Percentiles rank a stretch among this genome's conserved stretches.
Evolutionary conservation across 2,797 vertebrate species (phyloP).

Genomic region (Vultur gryphus): DNA sequence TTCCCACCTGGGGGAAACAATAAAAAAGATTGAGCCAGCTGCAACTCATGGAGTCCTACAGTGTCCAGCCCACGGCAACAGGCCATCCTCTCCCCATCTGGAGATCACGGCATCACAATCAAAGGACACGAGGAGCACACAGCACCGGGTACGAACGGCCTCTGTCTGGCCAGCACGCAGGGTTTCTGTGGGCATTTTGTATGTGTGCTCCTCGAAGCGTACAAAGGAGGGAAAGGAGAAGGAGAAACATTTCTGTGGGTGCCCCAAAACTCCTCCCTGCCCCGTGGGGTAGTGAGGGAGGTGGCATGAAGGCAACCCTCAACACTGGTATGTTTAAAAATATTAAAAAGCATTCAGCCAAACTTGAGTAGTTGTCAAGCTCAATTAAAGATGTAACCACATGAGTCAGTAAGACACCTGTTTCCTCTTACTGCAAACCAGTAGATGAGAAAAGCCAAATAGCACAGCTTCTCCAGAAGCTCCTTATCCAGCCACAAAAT

Average conservation of each 20-base stretch:
- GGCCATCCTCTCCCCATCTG: not conserved
- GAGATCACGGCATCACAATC: not conserved
- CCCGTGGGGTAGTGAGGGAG: not conserved
- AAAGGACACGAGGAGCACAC: fast-evolving
- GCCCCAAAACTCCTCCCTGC: not conserved
- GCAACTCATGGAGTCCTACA: not conserved
- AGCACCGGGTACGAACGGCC: fast-evolving
- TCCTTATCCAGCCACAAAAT: not conserved
- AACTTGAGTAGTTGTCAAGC: not conserved
- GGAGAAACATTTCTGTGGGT: not conserved
- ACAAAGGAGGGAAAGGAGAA: not conserved
- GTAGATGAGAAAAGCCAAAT: not conserved
- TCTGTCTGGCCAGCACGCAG: not conserved
- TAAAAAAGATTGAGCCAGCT: not conserved
- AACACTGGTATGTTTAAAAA: not conserved
- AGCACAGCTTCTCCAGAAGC: not conserved
- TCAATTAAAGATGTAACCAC: not conserved
- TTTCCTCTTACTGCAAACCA: constrained; percentile 11
- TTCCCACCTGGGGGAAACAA: not conserved
- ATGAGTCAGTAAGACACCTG: not conserved
- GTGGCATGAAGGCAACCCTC: not conserved
- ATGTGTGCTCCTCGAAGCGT: not conserved
- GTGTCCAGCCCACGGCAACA: not conserved
- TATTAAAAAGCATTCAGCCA: not conserved
- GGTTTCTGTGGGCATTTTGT: not conserved